A percentile compares a stretch with the other conserved stretches of the same genome.
phyloP scores from a whole-genome alignment of 2,888 invertebrate genomes.

The Scotopteryx bipunctaria region DNA sequence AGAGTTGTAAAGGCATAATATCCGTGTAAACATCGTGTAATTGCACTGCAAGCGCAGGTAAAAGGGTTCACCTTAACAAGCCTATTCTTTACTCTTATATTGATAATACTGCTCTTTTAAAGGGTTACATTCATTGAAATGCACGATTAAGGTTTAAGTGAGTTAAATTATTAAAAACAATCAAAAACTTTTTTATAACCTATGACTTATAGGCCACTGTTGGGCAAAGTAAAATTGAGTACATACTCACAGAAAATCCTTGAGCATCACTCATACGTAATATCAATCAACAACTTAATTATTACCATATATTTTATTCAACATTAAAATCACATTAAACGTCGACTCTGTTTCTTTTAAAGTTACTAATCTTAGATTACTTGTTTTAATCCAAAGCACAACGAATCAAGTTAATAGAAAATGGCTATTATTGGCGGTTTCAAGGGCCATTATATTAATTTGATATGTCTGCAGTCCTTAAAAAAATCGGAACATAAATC shows the following conservation, averaged over 20 bases:
- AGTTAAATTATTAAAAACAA: not conserved
- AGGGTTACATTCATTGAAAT: not conserved
- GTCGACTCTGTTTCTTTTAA: not conserved
- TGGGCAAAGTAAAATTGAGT: too few relatives aligned
- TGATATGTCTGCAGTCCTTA: conserved; percentile 52
- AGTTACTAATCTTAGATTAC: conserved; percentile 13
- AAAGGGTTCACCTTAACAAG: conserved; percentile 60
- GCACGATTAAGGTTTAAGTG: not conserved
- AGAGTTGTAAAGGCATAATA: conserved; percentile 73
- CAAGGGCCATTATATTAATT: conserved; percentile 59
- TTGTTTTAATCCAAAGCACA: conserved; percentile 30
- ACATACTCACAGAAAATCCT: too few relatives aligned
- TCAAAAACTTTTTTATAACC: too few relatives aligned
- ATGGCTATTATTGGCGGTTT: conserved; percentile 53
- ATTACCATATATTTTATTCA: too few relatives aligned
- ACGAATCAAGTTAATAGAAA: conserved; percentile 22
- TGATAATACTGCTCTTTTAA: conserved; percentile 20
- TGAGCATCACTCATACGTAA: too few relatives aligned
- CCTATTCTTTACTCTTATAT: conserved; percentile 41
- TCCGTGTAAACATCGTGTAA: conserved; percentile 81
- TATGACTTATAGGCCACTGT: too few relatives aligned
- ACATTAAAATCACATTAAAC: not conserved
- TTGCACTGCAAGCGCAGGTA: conserved; percentile 74
- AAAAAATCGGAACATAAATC: conserved; percentile 63
- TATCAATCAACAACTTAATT: too few relatives aligned